A percentile compares a stretch with the other conserved stretches of the same genome.
These are phyloP conservation scores for Drosophila neonasuta DNA, from an alignment of 2,888 invertebrate species.

Conservation along the genomic window DNA sequence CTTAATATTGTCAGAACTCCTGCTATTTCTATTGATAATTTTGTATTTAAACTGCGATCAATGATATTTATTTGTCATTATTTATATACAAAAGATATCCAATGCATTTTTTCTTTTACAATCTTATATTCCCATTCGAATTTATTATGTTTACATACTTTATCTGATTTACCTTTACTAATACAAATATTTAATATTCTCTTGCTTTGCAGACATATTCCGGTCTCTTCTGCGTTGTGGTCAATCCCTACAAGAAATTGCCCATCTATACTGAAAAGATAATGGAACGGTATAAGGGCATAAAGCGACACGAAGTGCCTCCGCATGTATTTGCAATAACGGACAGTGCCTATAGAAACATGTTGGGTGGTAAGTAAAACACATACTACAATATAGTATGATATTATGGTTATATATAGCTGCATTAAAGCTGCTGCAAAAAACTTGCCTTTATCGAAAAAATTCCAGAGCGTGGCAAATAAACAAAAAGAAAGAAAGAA, in stretches of 20 bases:
- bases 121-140: background rate
- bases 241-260: conserved; percentile 99
- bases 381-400: background rate
- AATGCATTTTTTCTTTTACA: background rate
- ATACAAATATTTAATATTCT: background rate
- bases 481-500: conserved; percentile 25
- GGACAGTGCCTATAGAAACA: conserved; percentile 98
- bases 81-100: no score
- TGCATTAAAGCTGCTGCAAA: conserved; percentile 37
- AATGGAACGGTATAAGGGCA: conserved; percentile 99
- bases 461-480: conserved; percentile 48
- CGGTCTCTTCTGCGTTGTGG: conserved; percentile 99
- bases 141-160: no score
- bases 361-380: conserved; percentile 96
- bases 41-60: no score
- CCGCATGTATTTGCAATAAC: conserved; percentile 99
- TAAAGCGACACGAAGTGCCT: conserved; percentile 99
- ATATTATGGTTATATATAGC: conserved; percentile 16
- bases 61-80: no score
- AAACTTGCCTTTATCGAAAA: conserved; percentile 44
- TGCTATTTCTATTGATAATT: no score
- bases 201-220: conserved; percentile 95
- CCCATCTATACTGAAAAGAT: conserved; percentile 99
- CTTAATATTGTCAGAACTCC: no score
- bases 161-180: background rate